Evolutionary conservation across 2,113 vertebrate genomes (phyloP).

Genomic region (Chrysochloris asiatica): DNA sequence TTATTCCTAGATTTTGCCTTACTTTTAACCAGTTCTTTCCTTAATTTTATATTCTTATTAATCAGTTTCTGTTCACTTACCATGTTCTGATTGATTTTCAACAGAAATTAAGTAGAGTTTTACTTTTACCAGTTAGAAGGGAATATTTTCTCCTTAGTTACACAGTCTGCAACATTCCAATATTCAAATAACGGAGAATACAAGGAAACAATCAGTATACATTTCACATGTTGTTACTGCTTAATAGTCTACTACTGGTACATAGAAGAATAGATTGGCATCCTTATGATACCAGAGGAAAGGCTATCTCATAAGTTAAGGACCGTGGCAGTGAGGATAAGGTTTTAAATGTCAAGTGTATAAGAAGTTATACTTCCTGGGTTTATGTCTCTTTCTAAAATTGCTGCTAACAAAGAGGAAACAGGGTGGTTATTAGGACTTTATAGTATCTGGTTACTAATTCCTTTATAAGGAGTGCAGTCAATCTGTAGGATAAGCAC

Average conservation of each 20-base stretch:
- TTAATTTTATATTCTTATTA: not conserved
- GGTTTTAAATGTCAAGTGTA: not conserved
- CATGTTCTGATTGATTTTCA: not conserved
- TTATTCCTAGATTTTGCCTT: not conserved
- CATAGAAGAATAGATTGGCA: not conserved
- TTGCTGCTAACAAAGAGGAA: not conserved
- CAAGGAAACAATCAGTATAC: not conserved
- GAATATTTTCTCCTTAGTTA: not conserved
- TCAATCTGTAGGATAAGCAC: no score
- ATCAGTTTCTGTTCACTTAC: not conserved
- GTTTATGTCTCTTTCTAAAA: conserved; percentile 33
- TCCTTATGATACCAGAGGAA: not conserved
- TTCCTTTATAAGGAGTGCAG: not conserved
- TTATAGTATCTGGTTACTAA: not conserved
- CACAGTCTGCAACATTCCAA: not conserved
- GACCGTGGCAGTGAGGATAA: not conserved
- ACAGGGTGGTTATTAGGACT: not conserved
- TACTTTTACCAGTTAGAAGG: not conserved
- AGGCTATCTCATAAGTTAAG: not conserved
- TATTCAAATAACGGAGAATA: not conserved
- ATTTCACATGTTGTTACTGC: not conserved
- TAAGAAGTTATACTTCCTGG: not conserved
- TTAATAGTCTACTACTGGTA: not conserved
- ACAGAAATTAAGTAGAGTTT: not conserved
- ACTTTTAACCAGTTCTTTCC: conserved; percentile 7